These are phyloP conservation scores for Psettodes erumei DNA, from an alignment of 2,113 vertebrate species.

Conservation along the genomic window DNA sequence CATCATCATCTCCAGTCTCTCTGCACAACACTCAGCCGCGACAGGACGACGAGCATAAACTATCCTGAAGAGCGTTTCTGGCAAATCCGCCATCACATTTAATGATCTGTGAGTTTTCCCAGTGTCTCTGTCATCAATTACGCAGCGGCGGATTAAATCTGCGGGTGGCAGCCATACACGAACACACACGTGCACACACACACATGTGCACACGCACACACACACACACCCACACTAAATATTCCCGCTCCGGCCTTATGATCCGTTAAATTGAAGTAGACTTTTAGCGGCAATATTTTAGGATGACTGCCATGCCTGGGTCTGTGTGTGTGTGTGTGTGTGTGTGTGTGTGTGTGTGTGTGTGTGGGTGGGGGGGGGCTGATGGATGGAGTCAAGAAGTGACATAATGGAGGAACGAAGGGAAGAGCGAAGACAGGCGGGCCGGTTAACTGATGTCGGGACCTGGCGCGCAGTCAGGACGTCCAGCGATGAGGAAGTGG, in stretches of 20 bases:
- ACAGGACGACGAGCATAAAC: slow-evolving; percentile 63
- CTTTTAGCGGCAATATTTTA: slow-evolving; percentile 71
- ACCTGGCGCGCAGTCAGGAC: neutral
- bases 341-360: neutral
- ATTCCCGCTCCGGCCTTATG: slow-evolving; percentile 67
- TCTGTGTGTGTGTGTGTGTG: no score
- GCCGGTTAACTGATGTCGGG: slow-evolving; percentile 19
- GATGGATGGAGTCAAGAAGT: slow-evolving; percentile 59
- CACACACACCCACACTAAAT: slow-evolving; percentile 48
- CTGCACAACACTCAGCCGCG: slow-evolving; percentile 22
- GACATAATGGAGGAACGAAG: slow-evolving; percentile 50
- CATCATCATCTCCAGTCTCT: slow-evolving; percentile 17
- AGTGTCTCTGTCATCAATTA: slow-evolving; percentile 73
- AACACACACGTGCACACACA: neutral
- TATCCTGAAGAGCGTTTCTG: slow-evolving; percentile 69
- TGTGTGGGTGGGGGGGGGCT: slow-evolving; percentile 9
- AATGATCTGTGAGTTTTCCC: slow-evolving; percentile 76
- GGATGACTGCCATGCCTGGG: slow-evolving; percentile 60
- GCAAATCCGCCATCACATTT: slow-evolving; percentile 69
- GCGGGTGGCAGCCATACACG: slow-evolving; percentile 52
- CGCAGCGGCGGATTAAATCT: slow-evolving; percentile 65
- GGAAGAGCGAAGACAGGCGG: slow-evolving; percentile 23
- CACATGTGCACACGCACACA: neutral
- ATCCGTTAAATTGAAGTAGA: slow-evolving; percentile 75
- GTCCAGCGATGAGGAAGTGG: slow-evolving; percentile 9